A percentile compares a stretch with the other conserved stretches of the same genome.
Evolutionary conservation across 1,140 invertebrate species (phyloP).

Genomic region (Scaptodrosophila lebanonensis): DNA sequence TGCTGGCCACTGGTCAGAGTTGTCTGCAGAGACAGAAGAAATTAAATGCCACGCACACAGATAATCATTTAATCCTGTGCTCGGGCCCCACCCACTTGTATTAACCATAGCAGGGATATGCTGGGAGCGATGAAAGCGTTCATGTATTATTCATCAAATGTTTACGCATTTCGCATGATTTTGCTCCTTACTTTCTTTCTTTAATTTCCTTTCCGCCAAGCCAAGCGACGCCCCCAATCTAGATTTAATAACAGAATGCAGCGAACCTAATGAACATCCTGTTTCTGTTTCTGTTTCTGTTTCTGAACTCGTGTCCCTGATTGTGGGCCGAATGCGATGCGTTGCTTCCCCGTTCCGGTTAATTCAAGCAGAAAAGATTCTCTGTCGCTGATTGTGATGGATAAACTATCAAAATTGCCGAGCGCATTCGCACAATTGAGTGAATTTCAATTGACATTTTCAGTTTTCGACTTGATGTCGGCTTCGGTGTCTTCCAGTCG

Average conservation of each 20-base stretch:
- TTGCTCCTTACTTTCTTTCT: conserved; percentile 29
- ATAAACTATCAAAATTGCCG: conserved; percentile 54
- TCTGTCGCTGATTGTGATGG: conserved; percentile 66
- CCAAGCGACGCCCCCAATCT: conserved; percentile 30
- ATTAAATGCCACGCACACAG: conserved; percentile 22
- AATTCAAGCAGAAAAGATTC: conserved; percentile 69
- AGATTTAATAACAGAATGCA: conserved; percentile 68
- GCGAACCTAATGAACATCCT: conserved; percentile 73
- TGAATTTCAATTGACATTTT: conserved; percentile 65
- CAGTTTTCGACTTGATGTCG: conserved; percentile 42
- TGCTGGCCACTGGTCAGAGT: neutral
- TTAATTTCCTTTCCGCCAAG: conserved; percentile 36
- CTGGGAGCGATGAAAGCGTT: conserved; percentile 2
- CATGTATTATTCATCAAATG: conserved; percentile 65
- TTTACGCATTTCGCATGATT: neutral
- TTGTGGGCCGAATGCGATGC: too few species aligned
- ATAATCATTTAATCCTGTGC: conserved; percentile 67
- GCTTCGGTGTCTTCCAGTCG: conserved; percentile 45
- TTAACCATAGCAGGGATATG: conserved; percentile 22
- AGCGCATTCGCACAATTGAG: conserved; percentile 44
- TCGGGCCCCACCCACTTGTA: conserved; percentile 24
- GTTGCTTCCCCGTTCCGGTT: conserved; percentile 34
- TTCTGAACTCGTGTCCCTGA: neutral
- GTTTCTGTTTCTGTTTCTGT: conserved; percentile 28
- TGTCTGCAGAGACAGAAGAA: too few species aligned